These are phyloP conservation scores for Drosophila nr. fundita DNA, from an alignment of 2,888 invertebrate genomes.

Conservation along the genomic window DNA sequence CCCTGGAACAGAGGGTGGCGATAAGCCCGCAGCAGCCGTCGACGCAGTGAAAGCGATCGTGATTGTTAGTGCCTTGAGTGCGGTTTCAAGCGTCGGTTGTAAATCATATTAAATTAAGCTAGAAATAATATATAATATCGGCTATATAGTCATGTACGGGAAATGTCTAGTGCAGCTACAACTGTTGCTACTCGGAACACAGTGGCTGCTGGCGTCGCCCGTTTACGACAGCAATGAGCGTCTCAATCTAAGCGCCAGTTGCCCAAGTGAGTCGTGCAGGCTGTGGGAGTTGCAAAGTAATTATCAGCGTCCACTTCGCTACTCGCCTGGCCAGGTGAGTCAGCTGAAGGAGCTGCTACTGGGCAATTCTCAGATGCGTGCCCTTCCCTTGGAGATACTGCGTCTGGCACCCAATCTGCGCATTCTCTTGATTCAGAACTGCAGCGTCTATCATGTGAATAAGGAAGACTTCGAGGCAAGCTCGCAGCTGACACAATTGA, in stretches of 20 bases:
- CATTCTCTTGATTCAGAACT: constrained; percentile 71
- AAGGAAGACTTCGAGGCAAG: constrained; percentile 61
- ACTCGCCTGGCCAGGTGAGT: constrained; percentile 20
- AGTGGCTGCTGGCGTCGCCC: constrained; percentile 5
- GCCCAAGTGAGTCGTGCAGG: constrained; percentile 55
- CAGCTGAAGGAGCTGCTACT: constrained; percentile 60
- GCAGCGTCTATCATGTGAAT: constrained; percentile 58
- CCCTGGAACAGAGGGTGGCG: constrained; percentile 2
- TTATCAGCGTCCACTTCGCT: constrained; percentile 43
- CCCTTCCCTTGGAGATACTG: constrained; percentile 67
- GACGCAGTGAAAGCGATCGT: constrained; percentile 9
- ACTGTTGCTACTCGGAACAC: constrained; percentile 26
- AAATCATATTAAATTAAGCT: constrained; percentile 6
- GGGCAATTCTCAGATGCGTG: constrained; percentile 61
- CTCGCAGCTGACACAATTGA: constrained; percentile 55
- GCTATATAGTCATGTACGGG: constrained; percentile 26
- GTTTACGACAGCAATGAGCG: constrained; percentile 17
- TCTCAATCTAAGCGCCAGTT: constrained; percentile 70
- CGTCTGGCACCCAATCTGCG: constrained; percentile 72
- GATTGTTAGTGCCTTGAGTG: constrained; percentile 40
- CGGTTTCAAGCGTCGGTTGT: constrained; percentile 45
- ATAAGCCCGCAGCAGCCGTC: constrained; percentile 42
- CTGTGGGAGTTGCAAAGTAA: constrained; percentile 47
- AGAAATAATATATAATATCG: constrained; percentile 11
- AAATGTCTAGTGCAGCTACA: constrained; percentile 21